Base-by-base conservation (phyloP, 2,797 vertebrate species). In the Calcarius lapponicus region DNA sequence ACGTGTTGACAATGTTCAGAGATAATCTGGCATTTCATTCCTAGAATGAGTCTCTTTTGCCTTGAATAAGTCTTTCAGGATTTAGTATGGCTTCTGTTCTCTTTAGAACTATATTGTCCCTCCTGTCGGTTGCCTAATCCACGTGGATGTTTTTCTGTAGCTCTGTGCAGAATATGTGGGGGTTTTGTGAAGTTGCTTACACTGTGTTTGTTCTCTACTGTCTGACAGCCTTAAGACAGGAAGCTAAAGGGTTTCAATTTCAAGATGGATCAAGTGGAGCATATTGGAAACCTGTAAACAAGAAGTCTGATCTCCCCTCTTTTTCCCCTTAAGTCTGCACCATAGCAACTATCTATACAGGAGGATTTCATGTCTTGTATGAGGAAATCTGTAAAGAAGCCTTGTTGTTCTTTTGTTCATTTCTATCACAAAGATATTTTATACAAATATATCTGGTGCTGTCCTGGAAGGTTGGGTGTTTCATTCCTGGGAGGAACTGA, bases 231-330 rank as follows among this genome's bases (percentile, higher is more conserved):
- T 86, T 73, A 91, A 90, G 80, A 62, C 67, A 47, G 94, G 72
- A 95, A 85, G 57, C 89, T 81, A 26, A 83, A 81, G 62, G 73
- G 85, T 92, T 96, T 96, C 76, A 58, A 24, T 96, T 93, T 96
- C 91, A 86, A 91, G 87, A 67, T 92, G 89, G 92, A 94, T 94
- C 93, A 90, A 92, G 83, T 92, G 70, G 85, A 92, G 66, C 58
- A 70, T 84, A 84, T 25, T 94, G 87, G 90, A 96, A 95, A 91
- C 91, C 76, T 91, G 85, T 95, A 96, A 96, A 91, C 62, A 93
- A 94, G 91, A 86, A 86, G 82, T 70, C 48, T 88, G 80, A 91
- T 91, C 79, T 91, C 69, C 36, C 48, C 32, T 91, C 72, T 78
- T 93, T 74, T 71, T 36, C 57, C 36, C 45, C 53, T 88, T 66